Evolutionary conservation across 2,797 vertebrate genomes (phyloP).

Genomic region (Phoebastria nigripes): DNA sequence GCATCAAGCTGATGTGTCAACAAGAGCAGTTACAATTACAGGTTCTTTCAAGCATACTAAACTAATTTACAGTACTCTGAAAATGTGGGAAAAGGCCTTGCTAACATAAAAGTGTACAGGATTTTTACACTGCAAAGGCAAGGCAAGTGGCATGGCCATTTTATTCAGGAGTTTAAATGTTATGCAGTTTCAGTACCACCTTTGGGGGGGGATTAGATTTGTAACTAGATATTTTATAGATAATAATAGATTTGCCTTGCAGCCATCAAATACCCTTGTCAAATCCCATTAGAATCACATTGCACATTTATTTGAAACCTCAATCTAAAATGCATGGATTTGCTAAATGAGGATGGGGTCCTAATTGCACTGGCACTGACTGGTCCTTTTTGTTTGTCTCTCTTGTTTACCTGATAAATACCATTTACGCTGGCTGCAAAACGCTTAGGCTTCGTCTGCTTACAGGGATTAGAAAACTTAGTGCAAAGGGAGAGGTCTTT

Average conservation of each 20-base stretch:
- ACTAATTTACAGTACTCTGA: constrained; percentile 84
- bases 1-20: constrained; percentile 93
- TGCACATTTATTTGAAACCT: constrained; percentile 39
- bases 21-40: constrained; percentile 87
- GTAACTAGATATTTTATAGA: constrained; percentile 27
- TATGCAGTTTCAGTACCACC: background rate
- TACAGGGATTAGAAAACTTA: constrained; percentile 39
- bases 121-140: constrained; percentile 60
- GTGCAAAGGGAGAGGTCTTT: constrained; percentile 42
- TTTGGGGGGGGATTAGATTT: background rate
- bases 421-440: constrained; percentile 12
- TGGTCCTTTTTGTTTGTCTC: constrained; percentile 22
- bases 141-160: constrained; percentile 52
- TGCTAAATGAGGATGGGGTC: constrained; percentile 55
- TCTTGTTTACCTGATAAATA: constrained; percentile 42
- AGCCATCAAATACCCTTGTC: constrained; percentile 60
- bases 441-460: constrained; percentile 8
- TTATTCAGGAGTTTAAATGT: constrained; percentile 26
- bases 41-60: constrained; percentile 85
- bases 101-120: constrained; percentile 53
- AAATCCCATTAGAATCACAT: constrained; percentile 62
- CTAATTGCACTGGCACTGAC: constrained; percentile 37
- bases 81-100: constrained; percentile 75
- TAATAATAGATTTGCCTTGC: constrained; percentile 55
- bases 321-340: constrained; percentile 30